Base-by-base conservation (phyloP, 2,113 vertebrate species). In the Mobula hypostoma region DNA sequence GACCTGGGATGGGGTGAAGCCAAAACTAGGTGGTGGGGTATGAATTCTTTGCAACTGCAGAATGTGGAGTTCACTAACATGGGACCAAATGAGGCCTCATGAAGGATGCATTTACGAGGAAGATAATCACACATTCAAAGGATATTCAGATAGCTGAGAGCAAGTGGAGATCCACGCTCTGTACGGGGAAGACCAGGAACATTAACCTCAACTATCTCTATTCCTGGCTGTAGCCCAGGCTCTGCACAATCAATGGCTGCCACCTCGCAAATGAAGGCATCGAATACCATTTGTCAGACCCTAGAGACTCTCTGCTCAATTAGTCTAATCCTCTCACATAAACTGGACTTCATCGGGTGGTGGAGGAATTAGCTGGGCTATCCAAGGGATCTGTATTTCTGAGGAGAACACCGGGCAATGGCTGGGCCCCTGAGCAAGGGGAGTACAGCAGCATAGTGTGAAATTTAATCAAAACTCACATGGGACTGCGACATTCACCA, bases 301-400 rank as follows among this genome's bases (percentile, higher is more conserved):
- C 85, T 32, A 90, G 85, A 19, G 85, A 15, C 14, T 66, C 61
- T 61, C 0, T 61, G n/a, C 24, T 66, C 58, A 14, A 66, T 17
- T 66, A 32, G 85, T 66, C 85, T 66, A 66, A 68, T 90, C 85
- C 61, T 68, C 85, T 90, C 85, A 90, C 63, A 40, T 90, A 68
- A 90, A 63, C 32, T 66, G 63, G 61, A 32, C 61, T 32, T 66
- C 85, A 68, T 32, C 15, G 29, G 61, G 32, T 61, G 66, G 14
- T 29, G n/a, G 17, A 66, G n/a, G 85, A 19, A 90, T 90, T 90
- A 66, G 61, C n/a, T 90, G 85, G 85, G 58, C 2, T 63, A 66
- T 88, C 85, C 14, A 17, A 88, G 85, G 29, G 85, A 88, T 32
- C 63, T 88, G 58, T 29, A 90, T 66, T 17, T 90, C 61, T 32